Conservation (phyloP, 1,140 invertebrate species). For the Macrostomum lignano region DNA sequence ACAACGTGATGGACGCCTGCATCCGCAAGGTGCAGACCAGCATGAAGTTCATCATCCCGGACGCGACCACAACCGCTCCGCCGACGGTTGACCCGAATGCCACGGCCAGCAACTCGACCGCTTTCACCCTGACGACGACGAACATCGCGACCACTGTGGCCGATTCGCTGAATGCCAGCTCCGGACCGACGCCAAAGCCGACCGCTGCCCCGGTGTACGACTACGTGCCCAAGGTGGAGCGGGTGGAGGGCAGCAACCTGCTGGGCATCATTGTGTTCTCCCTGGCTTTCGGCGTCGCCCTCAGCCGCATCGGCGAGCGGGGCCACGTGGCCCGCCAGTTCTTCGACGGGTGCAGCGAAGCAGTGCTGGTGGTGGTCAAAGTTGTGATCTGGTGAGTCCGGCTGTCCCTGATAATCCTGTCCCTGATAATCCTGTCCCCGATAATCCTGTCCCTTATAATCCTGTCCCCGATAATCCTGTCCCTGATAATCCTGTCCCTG, state of each 20-base stretch:
- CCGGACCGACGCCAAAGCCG: too few relatives aligned
- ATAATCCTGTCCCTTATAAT: too few relatives aligned
- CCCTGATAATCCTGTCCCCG: too few relatives aligned
- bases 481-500: too few relatives aligned
- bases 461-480: too few relatives aligned
- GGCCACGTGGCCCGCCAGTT: constrained; percentile 10
- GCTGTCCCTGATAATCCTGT: too few relatives aligned
- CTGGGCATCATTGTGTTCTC: constrained; percentile 12
- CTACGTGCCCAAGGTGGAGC: too few relatives aligned
- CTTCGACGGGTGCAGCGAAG: constrained; percentile 10
- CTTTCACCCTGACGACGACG: too few relatives aligned
- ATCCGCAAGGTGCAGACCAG: constrained; percentile 19
- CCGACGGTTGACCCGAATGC: background rate
- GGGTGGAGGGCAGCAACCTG: constrained; percentile 6
- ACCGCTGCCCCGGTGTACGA: constrained; percentile 3
- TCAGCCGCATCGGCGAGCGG: constrained; percentile 11
- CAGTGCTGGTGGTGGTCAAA: constrained; percentile 10
- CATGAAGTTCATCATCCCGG: constrained; percentile 7
- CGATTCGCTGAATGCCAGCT: too few relatives aligned
- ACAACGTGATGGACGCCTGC: constrained; percentile 57
- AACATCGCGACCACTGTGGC: too few relatives aligned
- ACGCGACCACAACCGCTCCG: background rate
- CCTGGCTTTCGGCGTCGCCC: constrained; percentile 10
- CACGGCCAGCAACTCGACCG: background rate
- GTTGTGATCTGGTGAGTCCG: constrained; percentile 12